Percentiles rank a stretch among this genome's conserved stretches.
phyloP scores from a whole-genome alignment of 1,140 invertebrate species.

The Zaprionus vittiger region DNA sequence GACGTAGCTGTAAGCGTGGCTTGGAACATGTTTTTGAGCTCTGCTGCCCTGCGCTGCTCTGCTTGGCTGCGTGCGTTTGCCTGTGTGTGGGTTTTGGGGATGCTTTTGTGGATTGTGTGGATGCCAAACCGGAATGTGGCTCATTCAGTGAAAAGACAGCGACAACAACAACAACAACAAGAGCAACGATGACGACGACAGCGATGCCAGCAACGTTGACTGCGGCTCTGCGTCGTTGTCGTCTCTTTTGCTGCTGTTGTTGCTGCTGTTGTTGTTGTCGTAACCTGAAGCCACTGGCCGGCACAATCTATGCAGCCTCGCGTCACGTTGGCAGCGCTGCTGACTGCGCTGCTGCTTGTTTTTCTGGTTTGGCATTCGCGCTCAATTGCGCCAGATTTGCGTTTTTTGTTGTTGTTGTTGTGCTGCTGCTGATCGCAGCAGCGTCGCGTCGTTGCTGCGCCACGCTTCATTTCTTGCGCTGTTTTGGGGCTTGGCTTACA shows the following conservation, averaged over 20 bases:
- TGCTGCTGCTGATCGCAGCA: conserved; percentile 41
- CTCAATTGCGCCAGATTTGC: conserved; percentile 81
- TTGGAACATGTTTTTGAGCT: conserved; percentile 58
- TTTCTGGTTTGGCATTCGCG: conserved; percentile 80
- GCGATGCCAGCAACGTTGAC: conserved; percentile 29
- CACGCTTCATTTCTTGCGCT: conserved; percentile 65
- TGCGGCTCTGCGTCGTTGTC: conserved; percentile 17
- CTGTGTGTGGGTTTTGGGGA: conserved; percentile 74
- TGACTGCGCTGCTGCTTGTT: conserved; percentile 59
- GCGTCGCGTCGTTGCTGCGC: conserved; percentile 47
- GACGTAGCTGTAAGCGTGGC: conserved; percentile 44
- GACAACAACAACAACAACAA: background rate
- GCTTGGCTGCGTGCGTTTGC: conserved; percentile 20
- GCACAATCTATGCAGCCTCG: conserved; percentile 67
- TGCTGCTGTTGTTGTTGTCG: conserved; percentile 40
- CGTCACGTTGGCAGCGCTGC: conserved; percentile 18
- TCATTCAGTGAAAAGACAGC: conserved; percentile 80
- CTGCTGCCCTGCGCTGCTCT: background rate
- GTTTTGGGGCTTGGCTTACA: conserved; percentile 42
- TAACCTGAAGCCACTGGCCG: conserved; percentile 69
- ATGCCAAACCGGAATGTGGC: conserved; percentile 79
- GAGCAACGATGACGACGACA: too few species aligned
- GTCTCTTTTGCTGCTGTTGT: conserved; percentile 5
- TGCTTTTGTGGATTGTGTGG: conserved; percentile 75
- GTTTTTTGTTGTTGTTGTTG: conserved; percentile 57